phyloP scores from a whole-genome alignment of 2,113 vertebrate genomes.

The Scomber japonicus region DNA sequence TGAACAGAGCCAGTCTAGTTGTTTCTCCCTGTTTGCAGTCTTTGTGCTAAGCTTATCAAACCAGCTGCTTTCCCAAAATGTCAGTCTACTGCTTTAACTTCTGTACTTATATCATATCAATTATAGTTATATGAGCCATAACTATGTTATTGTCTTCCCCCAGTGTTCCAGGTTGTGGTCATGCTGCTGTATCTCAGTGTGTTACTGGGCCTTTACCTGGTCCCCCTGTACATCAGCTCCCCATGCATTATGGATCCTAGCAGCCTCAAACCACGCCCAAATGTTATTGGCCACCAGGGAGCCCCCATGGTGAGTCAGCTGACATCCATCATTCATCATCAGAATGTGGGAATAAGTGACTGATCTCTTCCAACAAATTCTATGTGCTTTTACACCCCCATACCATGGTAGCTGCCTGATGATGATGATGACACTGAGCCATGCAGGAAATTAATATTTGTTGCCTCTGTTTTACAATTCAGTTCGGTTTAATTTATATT shows the following conservation, averaged over 20 bases:
- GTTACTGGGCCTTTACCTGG: constrained; percentile 91
- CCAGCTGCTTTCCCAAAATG: neutral
- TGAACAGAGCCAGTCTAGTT: neutral
- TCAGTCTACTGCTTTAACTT: neutral
- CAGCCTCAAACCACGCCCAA: constrained; percentile 88
- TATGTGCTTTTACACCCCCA: neutral
- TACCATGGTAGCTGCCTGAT: neutral
- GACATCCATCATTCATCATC: neutral
- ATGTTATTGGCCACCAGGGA: constrained; percentile 92
- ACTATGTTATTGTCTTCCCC: neutral
- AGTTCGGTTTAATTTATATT: too few relatives aligned
- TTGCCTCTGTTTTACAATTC: neutral
- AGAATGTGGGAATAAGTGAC: neutral
- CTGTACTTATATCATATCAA: neutral
- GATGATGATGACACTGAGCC: neutral
- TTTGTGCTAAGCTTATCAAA: neutral
- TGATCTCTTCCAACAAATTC: neutral
- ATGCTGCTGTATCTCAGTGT: constrained; percentile 89
- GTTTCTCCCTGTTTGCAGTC: neutral
- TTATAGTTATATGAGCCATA: neutral
- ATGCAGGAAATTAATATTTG: neutral
- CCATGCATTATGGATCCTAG: constrained; percentile 96
- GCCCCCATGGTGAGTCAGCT: constrained; percentile 90
- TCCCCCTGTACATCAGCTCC: constrained; percentile 92
- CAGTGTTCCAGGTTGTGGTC: constrained; percentile 91